phyloP scores from a whole-genome alignment of 2,113 vertebrate species.

The Notechis scutatus region DNA sequence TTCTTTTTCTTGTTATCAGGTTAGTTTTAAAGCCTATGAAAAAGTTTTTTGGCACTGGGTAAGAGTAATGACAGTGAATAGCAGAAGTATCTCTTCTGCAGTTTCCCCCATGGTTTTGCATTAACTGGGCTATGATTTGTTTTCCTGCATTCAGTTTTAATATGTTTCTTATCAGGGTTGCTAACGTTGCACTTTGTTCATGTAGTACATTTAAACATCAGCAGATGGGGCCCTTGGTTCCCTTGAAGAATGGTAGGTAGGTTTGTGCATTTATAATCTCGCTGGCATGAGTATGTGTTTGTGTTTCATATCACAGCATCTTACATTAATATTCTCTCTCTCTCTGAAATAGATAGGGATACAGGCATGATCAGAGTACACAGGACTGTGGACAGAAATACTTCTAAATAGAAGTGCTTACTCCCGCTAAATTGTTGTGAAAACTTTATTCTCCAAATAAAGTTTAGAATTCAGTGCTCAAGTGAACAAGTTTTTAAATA shows the following conservation, averaged over 20 bases:
- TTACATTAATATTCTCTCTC: conserved; percentile 55
- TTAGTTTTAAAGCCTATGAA: conserved; percentile 8
- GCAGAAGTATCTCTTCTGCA: conserved; percentile 36
- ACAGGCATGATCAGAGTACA: conserved; percentile 27
- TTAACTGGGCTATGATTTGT: conserved; percentile 34
- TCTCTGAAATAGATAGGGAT: conserved; percentile 56
- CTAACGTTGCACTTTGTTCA: conserved; percentile 48
- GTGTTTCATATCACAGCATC: conserved; percentile 56
- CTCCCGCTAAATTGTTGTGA: conserved; percentile 28
- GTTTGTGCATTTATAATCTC: conserved; percentile 62
- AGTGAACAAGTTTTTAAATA: neutral
- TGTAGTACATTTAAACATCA: conserved; percentile 77
- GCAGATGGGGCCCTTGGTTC: conserved; percentile 84
- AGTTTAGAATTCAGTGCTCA: conserved; percentile 35
- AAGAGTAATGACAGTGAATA: conserved; percentile 16
- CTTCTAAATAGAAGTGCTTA: conserved; percentile 46
- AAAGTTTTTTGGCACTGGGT: conserved; percentile 19
- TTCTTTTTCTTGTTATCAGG: neutral
- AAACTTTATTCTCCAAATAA: conserved; percentile 47
- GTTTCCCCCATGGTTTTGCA: neutral
- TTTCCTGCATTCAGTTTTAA: conserved; percentile 38
- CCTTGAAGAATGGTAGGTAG: conserved; percentile 68
- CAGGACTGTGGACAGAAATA: conserved; percentile 25
- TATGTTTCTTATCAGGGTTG: conserved; percentile 32
- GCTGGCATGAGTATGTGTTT: conserved; percentile 36